Base-by-base conservation (phyloP, 2,113 vertebrate species). In the Cavia aperea region DNA sequence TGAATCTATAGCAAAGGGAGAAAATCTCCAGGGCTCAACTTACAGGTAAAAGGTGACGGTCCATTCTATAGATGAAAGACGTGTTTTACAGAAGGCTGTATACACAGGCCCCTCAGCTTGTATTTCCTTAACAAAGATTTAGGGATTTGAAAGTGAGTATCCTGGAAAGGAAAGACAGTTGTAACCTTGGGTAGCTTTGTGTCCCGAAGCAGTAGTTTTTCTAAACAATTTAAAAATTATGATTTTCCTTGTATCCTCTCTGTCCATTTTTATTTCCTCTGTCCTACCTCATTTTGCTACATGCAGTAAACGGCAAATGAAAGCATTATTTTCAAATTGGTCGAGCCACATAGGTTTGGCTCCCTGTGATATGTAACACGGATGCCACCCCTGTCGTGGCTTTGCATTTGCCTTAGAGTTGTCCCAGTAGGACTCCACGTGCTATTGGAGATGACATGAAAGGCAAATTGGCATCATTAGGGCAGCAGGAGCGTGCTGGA, bases 251-350 rank as follows among this genome's bases (percentile, higher is more conserved):
- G 26, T 31, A 26, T 49, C 43, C 73, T 46, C 49, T 49, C 36
- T 72, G 36, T n/a, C 68, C 14, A 72, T 21, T 36, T 72, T 19
- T 72, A 77, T 77, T 77, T 49, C 43, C 14, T 75, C 73, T 49
- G 26, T 77, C 13, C 26, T 77, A 77, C 26, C 26, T 77, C 26
- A 77, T 31, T 77, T 39, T 49, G 43, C 14, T 49, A 49, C 46
- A 77, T 77, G 43, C 72, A 49, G 6, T 49, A 16, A 77, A 77
- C 49, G 43, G 24, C 3, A 51, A 70, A 73, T 62, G 43, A 88
- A 72, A 72, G 26, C 26, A 81, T 54, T 88, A 24, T 72, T 92
- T 66, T 66, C 33, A 87, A 60, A 81, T 81, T 12, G 15, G 62
- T 85, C n/a, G 11, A 68, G 21, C 18, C 65, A 62, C 24, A 51